Conservation (phyloP, 2,888 invertebrate species). For the Uropetala carovei region DNA sequence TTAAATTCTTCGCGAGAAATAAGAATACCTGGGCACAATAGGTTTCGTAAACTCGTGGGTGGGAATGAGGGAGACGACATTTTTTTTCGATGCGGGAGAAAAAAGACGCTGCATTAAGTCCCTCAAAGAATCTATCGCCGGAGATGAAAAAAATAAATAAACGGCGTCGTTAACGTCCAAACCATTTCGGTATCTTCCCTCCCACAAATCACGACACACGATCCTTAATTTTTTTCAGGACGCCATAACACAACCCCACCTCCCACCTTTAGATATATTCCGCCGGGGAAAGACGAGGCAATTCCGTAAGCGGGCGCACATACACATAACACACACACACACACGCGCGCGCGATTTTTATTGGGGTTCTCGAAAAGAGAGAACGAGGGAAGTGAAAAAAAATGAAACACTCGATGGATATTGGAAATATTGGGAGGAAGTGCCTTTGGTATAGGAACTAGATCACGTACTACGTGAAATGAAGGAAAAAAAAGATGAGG, state of each 20-base stretch:
- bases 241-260: neutral
- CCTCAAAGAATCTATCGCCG: slow-evolving; percentile 2
- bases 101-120: neutral
- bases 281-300: neutral
- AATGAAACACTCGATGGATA: slow-evolving; percentile 23
- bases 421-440: slow-evolving; percentile 26
- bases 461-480: slow-evolving; percentile 4
- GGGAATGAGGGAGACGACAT: neutral
- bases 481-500: neutral
- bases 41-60: neutral
- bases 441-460: slow-evolving; percentile 11
- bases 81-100: neutral
- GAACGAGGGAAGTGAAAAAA: neutral
- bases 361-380: neutral
- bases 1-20: neutral
- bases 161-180: neutral
- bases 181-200: neutral
- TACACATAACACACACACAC: neutral
- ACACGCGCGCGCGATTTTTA: neutral
- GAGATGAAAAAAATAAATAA: neutral
- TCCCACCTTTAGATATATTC: neutral
- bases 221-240: slow-evolving; percentile 6
- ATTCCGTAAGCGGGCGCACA: neutral
- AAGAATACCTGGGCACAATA: neutral
- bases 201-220: slow-evolving; percentile 10